These are phyloP conservation scores for Microctenopoma lineatum DNA, from an alignment of 2,797 vertebrate species.

Conservation along the genomic window DNA sequence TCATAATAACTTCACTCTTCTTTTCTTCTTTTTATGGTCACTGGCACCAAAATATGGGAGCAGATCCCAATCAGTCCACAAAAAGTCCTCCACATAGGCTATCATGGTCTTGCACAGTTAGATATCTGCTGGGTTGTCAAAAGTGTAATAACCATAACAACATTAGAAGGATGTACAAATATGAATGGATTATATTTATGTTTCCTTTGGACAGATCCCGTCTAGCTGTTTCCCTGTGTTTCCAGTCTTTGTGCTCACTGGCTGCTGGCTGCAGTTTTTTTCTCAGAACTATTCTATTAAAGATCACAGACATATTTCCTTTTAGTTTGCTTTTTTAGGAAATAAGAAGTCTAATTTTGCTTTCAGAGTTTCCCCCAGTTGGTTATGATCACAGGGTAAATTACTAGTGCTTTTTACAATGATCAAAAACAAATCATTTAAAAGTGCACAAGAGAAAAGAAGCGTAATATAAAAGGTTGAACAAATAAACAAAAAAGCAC, in stretches of 20 bases:
- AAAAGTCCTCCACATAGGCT: too few species aligned
- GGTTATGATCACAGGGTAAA: background rate
- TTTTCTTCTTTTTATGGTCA: background rate
- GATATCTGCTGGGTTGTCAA: background rate
- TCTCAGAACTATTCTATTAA: background rate
- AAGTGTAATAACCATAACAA: background rate
- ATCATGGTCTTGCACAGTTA: background rate
- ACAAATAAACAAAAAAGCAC: slow-evolving; percentile 22
- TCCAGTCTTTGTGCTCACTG: too few species aligned
- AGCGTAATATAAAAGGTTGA: background rate
- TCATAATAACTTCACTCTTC: background rate
- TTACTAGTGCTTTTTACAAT: background rate
- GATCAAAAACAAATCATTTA: background rate
- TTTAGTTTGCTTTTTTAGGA: background rate
- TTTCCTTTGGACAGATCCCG: background rate
- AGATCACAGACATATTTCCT: background rate
- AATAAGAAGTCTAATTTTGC: background rate
- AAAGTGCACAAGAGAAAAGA: background rate
- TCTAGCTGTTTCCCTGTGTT: background rate
- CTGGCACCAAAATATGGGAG: too few species aligned
- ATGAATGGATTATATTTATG: background rate
- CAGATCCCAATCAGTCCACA: too few species aligned
- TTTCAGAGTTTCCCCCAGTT: background rate
- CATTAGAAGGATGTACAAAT: background rate
- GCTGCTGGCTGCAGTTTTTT: too few species aligned